These are phyloP conservation scores for Spodoptera littoralis DNA, from an alignment of 2,888 invertebrate species.

Conservation along the genomic window DNA sequence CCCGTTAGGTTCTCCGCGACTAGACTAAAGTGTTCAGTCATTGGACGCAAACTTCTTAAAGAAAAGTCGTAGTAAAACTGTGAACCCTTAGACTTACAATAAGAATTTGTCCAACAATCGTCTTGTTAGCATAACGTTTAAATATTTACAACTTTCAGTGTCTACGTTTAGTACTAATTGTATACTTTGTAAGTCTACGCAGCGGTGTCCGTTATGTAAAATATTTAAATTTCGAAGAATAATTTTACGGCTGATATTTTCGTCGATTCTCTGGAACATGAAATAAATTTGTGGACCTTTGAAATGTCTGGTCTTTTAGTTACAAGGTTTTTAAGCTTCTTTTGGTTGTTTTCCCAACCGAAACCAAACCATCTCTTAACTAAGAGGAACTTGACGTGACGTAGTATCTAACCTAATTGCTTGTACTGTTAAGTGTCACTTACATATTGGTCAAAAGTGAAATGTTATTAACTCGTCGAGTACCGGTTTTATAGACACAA, in stretches of 20 bases:
- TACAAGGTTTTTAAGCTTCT: slow-evolving; percentile 27
- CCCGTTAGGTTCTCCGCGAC: too few species aligned
- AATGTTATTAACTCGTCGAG: too few species aligned
- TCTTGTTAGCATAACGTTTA: slow-evolving; percentile 52
- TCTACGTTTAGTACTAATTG: slow-evolving; percentile 63
- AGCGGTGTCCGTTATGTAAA: slow-evolving; percentile 54
- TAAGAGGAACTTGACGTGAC: too few species aligned
- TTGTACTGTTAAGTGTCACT: too few species aligned
- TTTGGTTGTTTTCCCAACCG: slow-evolving; percentile 1
- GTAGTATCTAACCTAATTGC: too few species aligned
- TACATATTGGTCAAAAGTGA: too few species aligned
- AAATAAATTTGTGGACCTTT: slow-evolving; percentile 42
- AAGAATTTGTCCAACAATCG: slow-evolving; percentile 46
- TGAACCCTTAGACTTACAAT: neutral
- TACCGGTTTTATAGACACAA: too few species aligned
- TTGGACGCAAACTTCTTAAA: too few species aligned
- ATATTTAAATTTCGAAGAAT: slow-evolving; percentile 54
- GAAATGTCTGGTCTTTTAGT: slow-evolving; percentile 35
- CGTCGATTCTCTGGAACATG: slow-evolving; percentile 41
- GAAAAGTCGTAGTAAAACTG: too few species aligned
- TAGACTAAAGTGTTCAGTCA: too few species aligned
- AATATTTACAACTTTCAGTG: slow-evolving; percentile 61
- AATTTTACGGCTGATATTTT: slow-evolving; percentile 38
- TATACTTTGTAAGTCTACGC: slow-evolving; percentile 58
- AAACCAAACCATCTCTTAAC: too few species aligned